Base-by-base conservation (phyloP, 2,113 vertebrate species). In the Neofelis nebulosa region DNA sequence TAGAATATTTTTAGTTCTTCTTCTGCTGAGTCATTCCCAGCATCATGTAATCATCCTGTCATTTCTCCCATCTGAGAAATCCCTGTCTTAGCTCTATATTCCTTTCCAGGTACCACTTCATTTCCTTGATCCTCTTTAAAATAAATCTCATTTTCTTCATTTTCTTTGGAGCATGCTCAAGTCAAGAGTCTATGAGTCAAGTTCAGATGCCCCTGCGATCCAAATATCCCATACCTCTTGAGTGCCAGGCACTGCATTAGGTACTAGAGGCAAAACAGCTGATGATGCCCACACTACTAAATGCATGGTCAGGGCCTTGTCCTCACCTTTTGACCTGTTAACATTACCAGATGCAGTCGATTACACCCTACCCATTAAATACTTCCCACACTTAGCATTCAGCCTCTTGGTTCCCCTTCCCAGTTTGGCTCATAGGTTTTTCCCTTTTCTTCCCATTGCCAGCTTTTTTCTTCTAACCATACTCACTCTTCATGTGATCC, bases 31-130 rank as follows among this genome's bases (percentile, higher is more conserved):
- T 69, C 41, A 36, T 68, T 96, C 25, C 23, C 5, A 16, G 5
- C 16, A 4, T 69, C 3, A 1, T 83, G n/a, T 55, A 82, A 87
- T 15, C 3, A 78, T 74, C 55, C 10, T 50, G 11, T 29, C 16
- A 14, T 91, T 57, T 97, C 74, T 83, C 85, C 27, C 23, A 31
- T 93, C 55, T 73, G n/a, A 91, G 36, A 81, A 61, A 68, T 52
- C 33, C n/a, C 15, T 73, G 31, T 79, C 12, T 29, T 29, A 68
- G 2, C 38, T 14, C 33, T 45, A 5, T 7, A 29, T 29, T 73
- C 41, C 38, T 38, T 10, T 21, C 21, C 21, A 83, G 14, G 3
- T n/a, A 41, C 48, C 18, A n/a, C 31, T 6, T 85, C 6, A 66
- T 74, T 65, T 52, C 16, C 48, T 89, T 52, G 25, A 36, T 83